Base-by-base conservation (phyloP, 2,113 vertebrate genomes). In the Entomyzon cyanotis region DNA sequence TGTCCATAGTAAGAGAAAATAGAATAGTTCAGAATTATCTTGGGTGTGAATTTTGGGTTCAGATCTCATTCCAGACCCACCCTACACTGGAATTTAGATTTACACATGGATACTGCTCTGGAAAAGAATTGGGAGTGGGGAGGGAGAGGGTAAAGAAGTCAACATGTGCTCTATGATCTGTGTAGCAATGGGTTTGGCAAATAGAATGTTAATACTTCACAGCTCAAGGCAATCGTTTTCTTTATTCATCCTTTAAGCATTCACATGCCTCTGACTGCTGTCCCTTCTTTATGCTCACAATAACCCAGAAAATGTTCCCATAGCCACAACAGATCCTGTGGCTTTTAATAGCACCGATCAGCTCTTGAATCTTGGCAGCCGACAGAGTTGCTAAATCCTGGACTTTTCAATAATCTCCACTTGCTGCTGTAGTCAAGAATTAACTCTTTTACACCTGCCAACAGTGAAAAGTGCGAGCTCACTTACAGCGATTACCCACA, bases 21-120 rank as follows among this genome's bases (percentile, higher is more conserved):
- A 21, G 37, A 87, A 84, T 78, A 90, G 88, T 46, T 96, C 79
- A 96, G 75, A 89, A 67, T 37, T 79, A 49, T 56, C 53, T 49
- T 41, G 23, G 11, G 18, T 41, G 31, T 33, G 23, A 33, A 71
- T 87, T 93, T 95, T 90, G 65, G 23, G 67, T 55, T 62, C 42
- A 35, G 59, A 65, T 52, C 18, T 37, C n/a, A 49, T 78, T 80
- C 27, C 15, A 71, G 12, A 15, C 15, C 5, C 47, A 53, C 53
- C 10, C 8, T 12, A 59, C 39, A 28, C 15, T 41, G 35, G 75
- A 95, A 94, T 94, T 89, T 75, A 91, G 80, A 88, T 84, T 95
- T 97, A 81, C 35, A 85, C 56, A 88, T 60, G 76, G 69, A 78
- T 81, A 89, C 7, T 84, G 52, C 55, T 68, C 65, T 76, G 87